Percentiles rank a stretch among this genome's conserved stretches.
Evolutionary conservation across 1,140 invertebrate species (phyloP).

Genomic region (Propsilocerus akamusi): DNA sequence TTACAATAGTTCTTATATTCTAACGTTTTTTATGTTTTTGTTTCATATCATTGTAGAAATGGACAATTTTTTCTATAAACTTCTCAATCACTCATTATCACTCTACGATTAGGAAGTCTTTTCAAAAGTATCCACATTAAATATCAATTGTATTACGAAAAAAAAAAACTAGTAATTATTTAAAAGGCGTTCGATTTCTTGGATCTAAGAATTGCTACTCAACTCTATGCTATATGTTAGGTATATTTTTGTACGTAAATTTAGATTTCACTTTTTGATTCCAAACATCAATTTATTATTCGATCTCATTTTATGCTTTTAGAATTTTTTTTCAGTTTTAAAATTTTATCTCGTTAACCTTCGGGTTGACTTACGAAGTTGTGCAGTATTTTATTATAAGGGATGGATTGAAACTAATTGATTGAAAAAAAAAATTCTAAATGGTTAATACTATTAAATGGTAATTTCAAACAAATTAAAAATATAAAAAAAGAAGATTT

Average conservation of each 20-base stretch:
- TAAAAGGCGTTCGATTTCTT: slow-evolving; percentile 9
- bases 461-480: neutral
- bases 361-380: slow-evolving; percentile 4
- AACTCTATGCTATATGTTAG: slow-evolving; percentile 1
- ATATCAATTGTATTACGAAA: neutral
- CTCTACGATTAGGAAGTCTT: too few relatives aligned
- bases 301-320: too few relatives aligned
- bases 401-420: neutral
- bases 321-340: neutral
- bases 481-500: neutral
- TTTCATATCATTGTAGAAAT: too few relatives aligned
- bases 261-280: neutral
- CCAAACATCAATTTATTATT: neutral
- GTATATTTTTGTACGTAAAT: slow-evolving; percentile 3
- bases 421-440: neutral
- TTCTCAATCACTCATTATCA: too few relatives aligned
- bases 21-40: too few relatives aligned
- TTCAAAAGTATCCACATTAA: too few relatives aligned
- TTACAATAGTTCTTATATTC: too few relatives aligned
- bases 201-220: slow-evolving; percentile 8
- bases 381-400: neutral
- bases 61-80: too few relatives aligned
- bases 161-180: neutral
- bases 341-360: too few relatives aligned
- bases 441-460: neutral